Evolutionary conservation across 2,888 invertebrate species (phyloP), one percentile per base, ranked within the genome.

Genomic region (Malthinus flaveolus): DNA sequence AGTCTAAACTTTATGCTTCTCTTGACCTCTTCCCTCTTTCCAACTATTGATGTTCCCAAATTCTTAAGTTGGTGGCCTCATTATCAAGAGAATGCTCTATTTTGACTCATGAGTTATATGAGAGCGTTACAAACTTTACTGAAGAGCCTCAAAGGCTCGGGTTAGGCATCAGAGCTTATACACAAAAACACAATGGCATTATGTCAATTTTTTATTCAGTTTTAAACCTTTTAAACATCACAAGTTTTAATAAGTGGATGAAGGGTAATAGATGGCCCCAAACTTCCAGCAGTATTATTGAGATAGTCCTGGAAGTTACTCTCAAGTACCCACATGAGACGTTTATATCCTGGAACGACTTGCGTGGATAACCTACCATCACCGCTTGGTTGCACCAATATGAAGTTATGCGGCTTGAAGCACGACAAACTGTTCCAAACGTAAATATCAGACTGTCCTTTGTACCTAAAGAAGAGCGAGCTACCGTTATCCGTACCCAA

Each of bases 221-320:
- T 42, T 42, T 23, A 42, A 42, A 13, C 13, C 5, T 23, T 15
- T 23, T 15, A 42, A 3, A 15, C 10, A 15, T 80, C 79, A 67
- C 77, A 77, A 35, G 82, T 80, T 56, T 82, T 82, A 52, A 83
- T 79, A 48, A 86, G 76, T 1, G 86, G 86, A 79, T 85, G 85
- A 47, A 87, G 76, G 32, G 81, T 75, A 58, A 86, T 82, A 32
- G 83, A 83, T 23, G 86, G 81, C n/a, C 86, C 87, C 58, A 83
- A 78, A 70, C 86, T 85, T 42, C 86, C 85, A 34, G 83, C 83
- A 32, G 81, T 82, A 62, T 84, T 82, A 3, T 81, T 75, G 62
- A 87, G 82, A 69, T 81, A 87, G 74, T 87, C 86, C 50, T 83
- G 84, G 80, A 87, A 86, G 73, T 87, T 87, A 67, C 85, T 85